Evolutionary conservation across 2,888 invertebrate species (phyloP).

Genomic region (Thymelicus acteon): DNA sequence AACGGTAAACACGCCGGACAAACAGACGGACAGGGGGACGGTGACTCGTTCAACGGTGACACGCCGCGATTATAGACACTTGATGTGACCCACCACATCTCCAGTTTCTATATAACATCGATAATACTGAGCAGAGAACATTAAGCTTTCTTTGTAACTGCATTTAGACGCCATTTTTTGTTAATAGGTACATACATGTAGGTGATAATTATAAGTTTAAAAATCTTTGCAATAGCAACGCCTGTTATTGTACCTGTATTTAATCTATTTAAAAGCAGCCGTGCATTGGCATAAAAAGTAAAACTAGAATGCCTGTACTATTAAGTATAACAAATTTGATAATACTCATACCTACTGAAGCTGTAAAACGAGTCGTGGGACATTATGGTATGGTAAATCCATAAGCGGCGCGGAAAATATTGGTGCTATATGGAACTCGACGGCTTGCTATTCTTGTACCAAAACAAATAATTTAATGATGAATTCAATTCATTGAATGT

Average conservation of each 20-base stretch:
- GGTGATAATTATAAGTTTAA: no score
- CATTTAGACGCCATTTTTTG: no score
- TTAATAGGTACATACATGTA: no score
- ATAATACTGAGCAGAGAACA: not conserved
- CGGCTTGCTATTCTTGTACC: no score
- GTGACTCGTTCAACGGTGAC: constrained; percentile 29
- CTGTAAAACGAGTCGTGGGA: constrained; percentile 57
- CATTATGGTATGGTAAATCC: constrained; percentile 53
- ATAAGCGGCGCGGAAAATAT: constrained; percentile 41
- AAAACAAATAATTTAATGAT: no score
- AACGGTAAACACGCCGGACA: constrained; percentile 47
- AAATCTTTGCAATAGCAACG: no score
- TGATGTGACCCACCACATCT: not conserved
- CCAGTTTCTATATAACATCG: constrained; percentile 6
- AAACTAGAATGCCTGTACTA: constrained; percentile 20
- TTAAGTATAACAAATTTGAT: constrained; percentile 61
- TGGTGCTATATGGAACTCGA: no score
- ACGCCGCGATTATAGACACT: not conserved
- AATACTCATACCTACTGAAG: constrained; percentile 56
- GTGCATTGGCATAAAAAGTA: constrained; percentile 23
- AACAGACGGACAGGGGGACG: constrained; percentile 44
- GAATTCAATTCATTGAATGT: no score
- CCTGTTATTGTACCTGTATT: no score
- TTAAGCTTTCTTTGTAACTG: no score
- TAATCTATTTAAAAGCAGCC: constrained; percentile 12